These are phyloP conservation scores for Caretta caretta DNA, from an alignment of 2,113 vertebrate species.

Conservation along the genomic window DNA sequence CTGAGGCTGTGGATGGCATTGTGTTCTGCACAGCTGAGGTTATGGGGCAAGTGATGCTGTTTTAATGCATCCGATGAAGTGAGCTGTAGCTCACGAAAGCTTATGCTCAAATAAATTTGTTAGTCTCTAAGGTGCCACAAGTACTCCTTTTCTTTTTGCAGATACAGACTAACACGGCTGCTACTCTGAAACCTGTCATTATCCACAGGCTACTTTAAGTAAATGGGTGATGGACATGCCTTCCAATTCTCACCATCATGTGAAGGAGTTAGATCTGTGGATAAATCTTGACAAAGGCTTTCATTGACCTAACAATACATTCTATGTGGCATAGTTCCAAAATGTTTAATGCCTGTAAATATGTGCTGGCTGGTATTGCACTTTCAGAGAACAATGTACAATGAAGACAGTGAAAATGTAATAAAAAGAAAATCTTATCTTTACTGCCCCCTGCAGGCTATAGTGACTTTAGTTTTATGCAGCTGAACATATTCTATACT, in stretches of 20 bases:
- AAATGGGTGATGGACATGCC: constrained; percentile 10
- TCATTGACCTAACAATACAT: constrained; percentile 68
- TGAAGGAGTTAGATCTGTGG: constrained; percentile 44
- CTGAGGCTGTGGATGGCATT: too few species aligned
- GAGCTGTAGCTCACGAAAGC: too few species aligned
- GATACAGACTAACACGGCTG: too few species aligned
- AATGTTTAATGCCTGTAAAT: constrained; percentile 70
- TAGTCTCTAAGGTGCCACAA: too few species aligned
- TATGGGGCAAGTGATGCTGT: too few species aligned
- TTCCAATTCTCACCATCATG: constrained; percentile 47
- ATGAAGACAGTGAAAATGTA: not conserved
- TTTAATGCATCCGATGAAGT: too few species aligned
- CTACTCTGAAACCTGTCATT: not conserved
- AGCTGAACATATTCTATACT: not conserved
- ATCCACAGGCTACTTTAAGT: not conserved
- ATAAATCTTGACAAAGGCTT: constrained; percentile 71
- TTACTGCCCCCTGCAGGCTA: constrained; percentile 81
- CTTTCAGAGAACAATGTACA: constrained; percentile 35
- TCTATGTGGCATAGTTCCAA: constrained; percentile 58
- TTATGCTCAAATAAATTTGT: too few species aligned
- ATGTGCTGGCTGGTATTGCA: constrained; percentile 4
- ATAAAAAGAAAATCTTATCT: constrained; percentile 67
- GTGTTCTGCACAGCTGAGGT: too few species aligned
- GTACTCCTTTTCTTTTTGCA: too few species aligned
- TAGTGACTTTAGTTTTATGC: not conserved